These are phyloP conservation scores for Caenorhabditis imperialis DNA, from an alignment of 2,888 invertebrate species.

Conservation along the genomic window DNA sequence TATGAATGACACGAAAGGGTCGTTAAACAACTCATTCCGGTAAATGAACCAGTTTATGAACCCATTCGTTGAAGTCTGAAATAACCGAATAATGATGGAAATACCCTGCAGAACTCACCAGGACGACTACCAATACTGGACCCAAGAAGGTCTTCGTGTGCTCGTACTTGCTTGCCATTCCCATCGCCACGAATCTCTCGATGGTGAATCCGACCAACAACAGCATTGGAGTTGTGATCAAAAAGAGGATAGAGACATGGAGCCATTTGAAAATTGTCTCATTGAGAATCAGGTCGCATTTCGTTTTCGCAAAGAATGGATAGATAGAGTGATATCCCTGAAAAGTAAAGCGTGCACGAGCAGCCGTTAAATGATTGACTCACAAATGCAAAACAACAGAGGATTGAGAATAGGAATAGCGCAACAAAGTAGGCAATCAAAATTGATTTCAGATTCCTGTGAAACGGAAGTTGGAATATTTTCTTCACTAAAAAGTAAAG, in stretches of 20 bases:
- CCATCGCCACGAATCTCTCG: slow-evolving; percentile 29
- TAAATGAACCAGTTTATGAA: slow-evolving; percentile 6
- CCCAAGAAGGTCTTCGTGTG: slow-evolving; percentile 11
- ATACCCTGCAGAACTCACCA: not conserved
- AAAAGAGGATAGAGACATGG: slow-evolving; percentile 9
- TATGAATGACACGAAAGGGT: slow-evolving; percentile 26
- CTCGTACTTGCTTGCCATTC: slow-evolving; percentile 23
- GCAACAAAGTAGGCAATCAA: slow-evolving; percentile 10
- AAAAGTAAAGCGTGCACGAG: too few species aligned
- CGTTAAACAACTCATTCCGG: slow-evolving; percentile 20
- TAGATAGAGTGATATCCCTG: slow-evolving; percentile 28
- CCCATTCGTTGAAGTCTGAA: slow-evolving; percentile 6
- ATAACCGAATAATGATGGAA: not conserved
- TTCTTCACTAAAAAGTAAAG: slow-evolving; percentile 7
- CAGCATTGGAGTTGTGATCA: slow-evolving; percentile 28
- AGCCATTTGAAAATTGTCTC: slow-evolving; percentile 10
- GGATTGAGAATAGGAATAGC: slow-evolving; percentile 2
- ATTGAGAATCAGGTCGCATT: slow-evolving; percentile 25
- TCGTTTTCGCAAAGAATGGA: slow-evolving; percentile 17
- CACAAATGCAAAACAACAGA: slow-evolving; percentile 10
- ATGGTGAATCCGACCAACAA: slow-evolving; percentile 29
- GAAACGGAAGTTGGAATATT: slow-evolving; percentile 15
- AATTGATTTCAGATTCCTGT: slow-evolving; percentile 29
- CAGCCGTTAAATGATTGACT: too few species aligned
- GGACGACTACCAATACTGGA: slow-evolving; percentile 7